Conservation (phyloP, 2,888 invertebrate genomes). For the Lithophane ornitopus region DNA sequence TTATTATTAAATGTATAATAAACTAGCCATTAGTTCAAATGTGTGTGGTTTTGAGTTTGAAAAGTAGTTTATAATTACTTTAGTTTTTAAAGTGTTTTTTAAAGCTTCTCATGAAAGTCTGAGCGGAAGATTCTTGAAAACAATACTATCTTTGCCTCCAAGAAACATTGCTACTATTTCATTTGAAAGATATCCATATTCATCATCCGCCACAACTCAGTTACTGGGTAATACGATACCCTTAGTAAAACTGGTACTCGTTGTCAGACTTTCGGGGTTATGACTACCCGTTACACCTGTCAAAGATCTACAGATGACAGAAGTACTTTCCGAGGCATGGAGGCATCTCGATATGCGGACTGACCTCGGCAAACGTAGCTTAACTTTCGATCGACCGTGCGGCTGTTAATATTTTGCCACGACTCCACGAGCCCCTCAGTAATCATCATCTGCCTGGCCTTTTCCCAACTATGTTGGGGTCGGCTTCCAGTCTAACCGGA, state of each 20-base stretch:
- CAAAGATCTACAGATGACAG: not conserved
- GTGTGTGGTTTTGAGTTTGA: not conserved
- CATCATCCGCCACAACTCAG: not conserved
- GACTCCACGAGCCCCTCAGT: too few relatives aligned
- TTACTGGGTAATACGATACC: not conserved
- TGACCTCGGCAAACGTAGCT: too few relatives aligned
- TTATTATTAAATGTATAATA: conserved; percentile 4
- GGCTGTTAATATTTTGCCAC: too few relatives aligned
- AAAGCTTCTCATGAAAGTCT: not conserved
- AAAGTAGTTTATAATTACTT: not conserved
- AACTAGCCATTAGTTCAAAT: not conserved
- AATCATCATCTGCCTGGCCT: too few relatives aligned
- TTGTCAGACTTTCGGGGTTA: not conserved
- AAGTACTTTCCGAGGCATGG: not conserved
- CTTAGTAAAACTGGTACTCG: not conserved
- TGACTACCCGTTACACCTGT: not conserved
- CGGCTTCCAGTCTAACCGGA: too few relatives aligned
- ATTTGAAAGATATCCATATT: not conserved
- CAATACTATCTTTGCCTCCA: not conserved
- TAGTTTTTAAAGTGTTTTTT: not conserved
- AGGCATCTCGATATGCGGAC: not conserved
- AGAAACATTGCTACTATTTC: not conserved
- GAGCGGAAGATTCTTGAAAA: not conserved
- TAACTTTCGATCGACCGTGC: too few relatives aligned
- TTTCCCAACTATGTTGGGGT: too few relatives aligned